These are phyloP conservation scores for Willisornis vidua DNA, from an alignment of 2,113 vertebrate genomes.

Conservation along the genomic window DNA sequence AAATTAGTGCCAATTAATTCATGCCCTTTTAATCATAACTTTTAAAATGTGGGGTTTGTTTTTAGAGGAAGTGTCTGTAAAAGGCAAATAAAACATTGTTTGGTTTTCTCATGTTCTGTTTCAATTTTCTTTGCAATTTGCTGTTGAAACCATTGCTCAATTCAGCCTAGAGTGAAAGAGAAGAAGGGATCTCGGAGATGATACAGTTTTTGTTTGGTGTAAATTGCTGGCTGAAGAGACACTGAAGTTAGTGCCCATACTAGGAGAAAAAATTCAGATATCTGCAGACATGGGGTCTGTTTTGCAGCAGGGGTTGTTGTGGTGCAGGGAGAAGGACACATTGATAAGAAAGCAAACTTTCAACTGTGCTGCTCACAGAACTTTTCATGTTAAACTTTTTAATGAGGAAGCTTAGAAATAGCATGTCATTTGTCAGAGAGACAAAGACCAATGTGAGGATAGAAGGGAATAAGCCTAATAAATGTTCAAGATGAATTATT, in stretches of 20 bases:
- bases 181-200: not conserved
- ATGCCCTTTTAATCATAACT: not conserved
- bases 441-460: not conserved
- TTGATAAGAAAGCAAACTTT: not conserved
- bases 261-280: not conserved
- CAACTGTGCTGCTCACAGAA: not conserved
- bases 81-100: not conserved
- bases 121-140: not conserved
- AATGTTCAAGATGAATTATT: not conserved
- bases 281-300: not conserved
- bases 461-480: conserved; percentile 15
- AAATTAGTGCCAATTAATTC: not conserved
- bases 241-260: not conserved
- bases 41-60: not conserved
- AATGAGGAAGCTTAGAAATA: conserved; percentile 20
- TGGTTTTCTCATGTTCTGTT: not conserved
- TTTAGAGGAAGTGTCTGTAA: not conserved
- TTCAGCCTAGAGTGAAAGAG: not conserved
- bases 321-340: not conserved
- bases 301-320: not conserved
- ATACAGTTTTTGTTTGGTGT: not conserved
- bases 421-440: conserved; percentile 2
- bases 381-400: conserved; percentile 1
- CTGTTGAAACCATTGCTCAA: not conserved
- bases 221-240: not conserved